phyloP scores from a whole-genome alignment of 1,140 invertebrate species.

The Polyergus mexicanus region DNA sequence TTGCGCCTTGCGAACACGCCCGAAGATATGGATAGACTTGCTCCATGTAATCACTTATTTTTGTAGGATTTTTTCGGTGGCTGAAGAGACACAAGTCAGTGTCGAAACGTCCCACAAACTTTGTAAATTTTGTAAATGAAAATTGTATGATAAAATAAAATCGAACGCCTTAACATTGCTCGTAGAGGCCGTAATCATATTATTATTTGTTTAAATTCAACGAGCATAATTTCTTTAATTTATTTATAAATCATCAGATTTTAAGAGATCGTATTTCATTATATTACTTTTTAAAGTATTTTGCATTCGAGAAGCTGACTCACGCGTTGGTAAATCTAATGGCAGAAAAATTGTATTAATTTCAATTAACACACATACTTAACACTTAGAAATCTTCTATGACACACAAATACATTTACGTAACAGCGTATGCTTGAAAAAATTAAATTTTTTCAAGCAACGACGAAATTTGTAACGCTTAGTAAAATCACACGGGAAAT shows the following conservation, averaged over 20 bases:
- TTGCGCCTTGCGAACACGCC: too few species aligned
- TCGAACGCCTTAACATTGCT: too few species aligned
- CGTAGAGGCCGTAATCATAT: too few species aligned
- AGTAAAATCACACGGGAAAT: slow-evolving; percentile 30
- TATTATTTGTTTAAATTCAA: too few species aligned
- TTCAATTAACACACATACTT: not conserved
- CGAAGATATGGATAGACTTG: too few species aligned
- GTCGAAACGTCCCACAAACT: too few species aligned
- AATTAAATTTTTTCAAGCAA: not conserved
- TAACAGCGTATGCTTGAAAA: not conserved
- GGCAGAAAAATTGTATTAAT: not conserved
- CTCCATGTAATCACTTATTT: too few species aligned
- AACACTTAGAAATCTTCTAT: not conserved
- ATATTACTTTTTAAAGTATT: not conserved
- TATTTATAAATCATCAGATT: slow-evolving; percentile 45
- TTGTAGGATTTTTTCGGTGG: too few species aligned
- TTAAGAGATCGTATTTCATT: not conserved
- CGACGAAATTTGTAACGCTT: slow-evolving; percentile 7
- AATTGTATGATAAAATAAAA: too few species aligned
- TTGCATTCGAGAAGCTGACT: not conserved
- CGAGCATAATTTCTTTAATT: too few species aligned
- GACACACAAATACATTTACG: not conserved
- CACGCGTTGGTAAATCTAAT: not conserved
- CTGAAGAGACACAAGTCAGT: too few species aligned
- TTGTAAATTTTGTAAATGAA: too few species aligned